Percentiles rank a stretch among this genome's conserved stretches.
These are phyloP conservation scores for Oasisia sp. DNA, from an alignment of 2,888 invertebrate genomes.

Conservation along the genomic window DNA sequence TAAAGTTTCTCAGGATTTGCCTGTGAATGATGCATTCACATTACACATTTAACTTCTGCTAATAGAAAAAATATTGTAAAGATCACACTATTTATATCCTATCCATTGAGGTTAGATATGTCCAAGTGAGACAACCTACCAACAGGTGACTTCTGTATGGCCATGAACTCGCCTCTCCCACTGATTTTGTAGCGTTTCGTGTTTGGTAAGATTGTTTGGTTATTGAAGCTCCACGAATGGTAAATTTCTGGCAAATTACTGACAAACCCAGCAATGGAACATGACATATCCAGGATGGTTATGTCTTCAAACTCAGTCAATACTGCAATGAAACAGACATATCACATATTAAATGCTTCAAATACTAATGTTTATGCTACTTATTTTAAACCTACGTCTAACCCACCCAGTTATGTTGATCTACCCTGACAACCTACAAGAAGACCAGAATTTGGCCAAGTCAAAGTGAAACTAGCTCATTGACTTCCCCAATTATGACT, in stretches of 20 bases:
- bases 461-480: no score
- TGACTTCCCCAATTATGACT: no score
- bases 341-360: background rate
- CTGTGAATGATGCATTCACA: no score
- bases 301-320: background rate
- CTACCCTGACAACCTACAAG: no score
- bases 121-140: background rate
- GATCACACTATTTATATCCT: no score
- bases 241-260: background rate
- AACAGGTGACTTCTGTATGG: background rate
- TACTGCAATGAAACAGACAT: background rate
- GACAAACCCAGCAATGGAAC: background rate
- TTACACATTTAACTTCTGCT: no score
- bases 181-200: background rate
- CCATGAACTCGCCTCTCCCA: background rate
- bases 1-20: no score
- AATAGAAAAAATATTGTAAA: no score
- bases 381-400: no score
- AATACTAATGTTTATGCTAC: no score
- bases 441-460: no score
- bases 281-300: background rate
- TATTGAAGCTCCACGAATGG: background rate
- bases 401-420: no score
- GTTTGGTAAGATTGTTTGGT: background rate
- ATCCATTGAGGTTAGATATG: background rate